These are phyloP conservation scores for Saimiri boliviensis DNA, from an alignment of 2,113 vertebrate species.

Conservation along the genomic window DNA sequence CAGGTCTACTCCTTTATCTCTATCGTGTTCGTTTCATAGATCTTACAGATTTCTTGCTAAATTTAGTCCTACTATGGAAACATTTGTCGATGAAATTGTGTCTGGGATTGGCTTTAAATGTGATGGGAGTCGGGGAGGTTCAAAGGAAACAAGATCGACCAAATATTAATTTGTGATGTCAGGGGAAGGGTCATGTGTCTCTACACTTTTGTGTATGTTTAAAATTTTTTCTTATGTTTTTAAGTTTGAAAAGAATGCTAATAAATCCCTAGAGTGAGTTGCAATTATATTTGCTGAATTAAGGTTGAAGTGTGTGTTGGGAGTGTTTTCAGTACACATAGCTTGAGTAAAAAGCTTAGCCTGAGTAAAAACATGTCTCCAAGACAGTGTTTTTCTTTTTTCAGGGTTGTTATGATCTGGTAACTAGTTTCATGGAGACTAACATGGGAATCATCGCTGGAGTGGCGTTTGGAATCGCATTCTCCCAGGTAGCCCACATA, in stretches of 20 bases:
- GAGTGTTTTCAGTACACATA: neutral
- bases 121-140: neutral
- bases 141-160: neutral
- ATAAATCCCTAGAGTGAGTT: neutral
- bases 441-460: conserved; percentile 99
- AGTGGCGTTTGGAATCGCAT: conserved; percentile 96
- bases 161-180: conserved; percentile 2
- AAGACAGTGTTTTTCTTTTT: conserved; percentile 62
- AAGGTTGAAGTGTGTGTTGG: neutral
- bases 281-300: neutral
- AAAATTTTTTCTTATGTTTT: neutral
- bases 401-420: conserved; percentile 97
- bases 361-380: neutral
- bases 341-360: neutral
- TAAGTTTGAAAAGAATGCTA: neutral
- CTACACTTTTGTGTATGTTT: neutral
- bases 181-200: neutral
- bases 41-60: neutral
- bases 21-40: neutral
- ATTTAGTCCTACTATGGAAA: conserved; percentile 1
- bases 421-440: conserved; percentile 96
- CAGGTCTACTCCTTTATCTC: neutral
- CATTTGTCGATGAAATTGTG: neutral
- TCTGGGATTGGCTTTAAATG: conserved; percentile 33
- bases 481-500: conserved; percentile 93